phyloP scores from a whole-genome alignment of 2,797 vertebrate species.

The Capromys pilorides region DNA sequence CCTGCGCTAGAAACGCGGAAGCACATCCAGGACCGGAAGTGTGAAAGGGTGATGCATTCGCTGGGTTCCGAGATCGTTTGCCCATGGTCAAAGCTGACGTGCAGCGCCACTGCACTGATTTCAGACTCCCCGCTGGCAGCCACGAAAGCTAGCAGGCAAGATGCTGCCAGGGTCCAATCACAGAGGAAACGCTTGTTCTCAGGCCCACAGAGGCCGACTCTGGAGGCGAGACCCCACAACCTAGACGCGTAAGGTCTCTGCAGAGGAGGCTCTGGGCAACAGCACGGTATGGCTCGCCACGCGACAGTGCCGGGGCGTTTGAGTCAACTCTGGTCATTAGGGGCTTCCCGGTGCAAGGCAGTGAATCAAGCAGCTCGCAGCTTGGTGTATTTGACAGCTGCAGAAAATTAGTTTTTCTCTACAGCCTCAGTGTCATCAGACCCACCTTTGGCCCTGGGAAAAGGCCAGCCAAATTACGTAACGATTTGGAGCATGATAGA shows the following conservation, averaged over 20 bases:
- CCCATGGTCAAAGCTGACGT: background rate
- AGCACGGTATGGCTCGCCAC: background rate
- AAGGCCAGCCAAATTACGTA: constrained; percentile 57
- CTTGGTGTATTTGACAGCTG: constrained; percentile 61
- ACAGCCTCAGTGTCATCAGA: constrained; percentile 40
- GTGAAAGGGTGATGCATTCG: background rate
- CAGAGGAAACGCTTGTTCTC: background rate
- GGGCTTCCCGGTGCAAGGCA: background rate
- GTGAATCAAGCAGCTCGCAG: constrained; percentile 43
- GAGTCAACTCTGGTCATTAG: background rate
- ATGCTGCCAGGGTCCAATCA: background rate
- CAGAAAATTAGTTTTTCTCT: constrained; percentile 70
- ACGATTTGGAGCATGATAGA: constrained; percentile 58
- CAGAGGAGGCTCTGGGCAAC: background rate
- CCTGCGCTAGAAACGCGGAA: background rate
- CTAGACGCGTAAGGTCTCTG: background rate
- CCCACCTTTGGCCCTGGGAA: constrained; percentile 59
- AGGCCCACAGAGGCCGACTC: background rate
- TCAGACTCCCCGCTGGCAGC: background rate
- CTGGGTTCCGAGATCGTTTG: constrained; percentile 7
- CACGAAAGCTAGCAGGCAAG: background rate
- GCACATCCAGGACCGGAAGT: background rate
- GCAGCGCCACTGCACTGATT: background rate
- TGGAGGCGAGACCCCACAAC: background rate
- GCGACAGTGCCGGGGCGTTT: background rate